These are phyloP conservation scores for Podarcis lilfordi DNA, from an alignment of 2,797 vertebrate genomes.

Conservation along the genomic window DNA sequence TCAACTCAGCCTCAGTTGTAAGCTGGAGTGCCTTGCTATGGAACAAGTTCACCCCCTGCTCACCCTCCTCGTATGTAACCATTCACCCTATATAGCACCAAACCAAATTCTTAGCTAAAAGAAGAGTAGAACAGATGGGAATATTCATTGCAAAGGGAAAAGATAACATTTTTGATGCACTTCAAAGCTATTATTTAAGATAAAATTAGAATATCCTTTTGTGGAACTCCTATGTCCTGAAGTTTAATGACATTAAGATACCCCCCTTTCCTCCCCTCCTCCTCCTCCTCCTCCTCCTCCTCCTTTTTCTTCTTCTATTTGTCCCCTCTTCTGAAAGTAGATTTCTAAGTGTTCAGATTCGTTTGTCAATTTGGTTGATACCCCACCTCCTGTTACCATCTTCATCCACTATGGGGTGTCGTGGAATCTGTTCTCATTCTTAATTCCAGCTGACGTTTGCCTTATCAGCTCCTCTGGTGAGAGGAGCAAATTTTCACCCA, in stretches of 20 bases:
- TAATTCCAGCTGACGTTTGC: constrained; percentile 30
- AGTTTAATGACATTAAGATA: background rate
- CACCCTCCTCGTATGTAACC: background rate
- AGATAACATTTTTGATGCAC: background rate
- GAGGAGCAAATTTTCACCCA: background rate
- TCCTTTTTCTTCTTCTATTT: no score
- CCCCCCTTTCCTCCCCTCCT: background rate
- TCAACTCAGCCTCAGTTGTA: background rate
- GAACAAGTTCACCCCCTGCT: background rate
- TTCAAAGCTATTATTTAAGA: background rate
- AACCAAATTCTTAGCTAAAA: background rate
- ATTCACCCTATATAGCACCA: background rate
- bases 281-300: no score
- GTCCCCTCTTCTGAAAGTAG: background rate
- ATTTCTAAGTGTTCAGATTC: background rate
- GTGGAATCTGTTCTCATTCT: constrained; percentile 18
- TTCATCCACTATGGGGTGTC: background rate
- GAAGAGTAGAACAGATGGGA: background rate
- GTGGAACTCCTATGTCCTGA: background rate
- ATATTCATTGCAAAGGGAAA: background rate
- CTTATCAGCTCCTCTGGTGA: background rate
- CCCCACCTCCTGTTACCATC: background rate
- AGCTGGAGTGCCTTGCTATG: background rate
- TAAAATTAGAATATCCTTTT: background rate
- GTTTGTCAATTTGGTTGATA: background rate